These are phyloP conservation scores for Chaetodon auriga DNA, from an alignment of 2,113 vertebrate genomes.

Conservation along the genomic window DNA sequence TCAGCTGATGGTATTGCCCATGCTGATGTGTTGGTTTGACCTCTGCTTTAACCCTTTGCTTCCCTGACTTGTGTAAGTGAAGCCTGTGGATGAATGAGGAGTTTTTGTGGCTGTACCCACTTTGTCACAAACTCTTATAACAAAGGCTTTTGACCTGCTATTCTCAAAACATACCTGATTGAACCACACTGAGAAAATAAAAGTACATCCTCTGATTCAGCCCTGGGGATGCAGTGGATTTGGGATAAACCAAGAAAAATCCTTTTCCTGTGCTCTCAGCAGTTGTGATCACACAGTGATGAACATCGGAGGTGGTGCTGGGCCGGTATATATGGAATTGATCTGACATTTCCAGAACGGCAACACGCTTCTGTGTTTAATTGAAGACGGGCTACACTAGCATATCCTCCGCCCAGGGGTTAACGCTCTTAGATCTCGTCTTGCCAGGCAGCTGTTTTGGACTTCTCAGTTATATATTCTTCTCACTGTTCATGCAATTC, in stretches of 20 bases:
- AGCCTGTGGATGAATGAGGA: neutral
- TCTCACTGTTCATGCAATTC: conserved; percentile 5
- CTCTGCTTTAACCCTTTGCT: neutral
- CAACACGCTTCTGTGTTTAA: conserved; percentile 19
- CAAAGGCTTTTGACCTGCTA: neutral
- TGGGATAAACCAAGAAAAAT: neutral
- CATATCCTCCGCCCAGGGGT: neutral
- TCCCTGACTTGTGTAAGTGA: neutral
- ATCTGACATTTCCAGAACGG: conserved; percentile 49
- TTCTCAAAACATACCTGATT: neutral
- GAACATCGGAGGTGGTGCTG: conserved; percentile 5
- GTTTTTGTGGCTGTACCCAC: neutral
- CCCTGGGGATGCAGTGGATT: neutral
- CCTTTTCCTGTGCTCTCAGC: neutral
- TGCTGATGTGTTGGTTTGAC: neutral
- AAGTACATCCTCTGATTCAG: neutral
- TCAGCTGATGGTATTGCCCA: neutral
- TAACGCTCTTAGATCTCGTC: neutral
- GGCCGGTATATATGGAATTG: conserved; percentile 23
- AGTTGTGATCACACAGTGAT: conserved; percentile 24
- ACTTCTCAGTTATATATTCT: neutral
- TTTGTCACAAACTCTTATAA: neutral
- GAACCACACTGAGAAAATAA: neutral
- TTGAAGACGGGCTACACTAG: conserved; percentile 17
- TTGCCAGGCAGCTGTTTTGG: neutral